A percentile compares a stretch with the other conserved stretches of the same genome.
Conservation (phyloP, 2,113 vertebrate species). For the Pungitius pungitius region DNA sequence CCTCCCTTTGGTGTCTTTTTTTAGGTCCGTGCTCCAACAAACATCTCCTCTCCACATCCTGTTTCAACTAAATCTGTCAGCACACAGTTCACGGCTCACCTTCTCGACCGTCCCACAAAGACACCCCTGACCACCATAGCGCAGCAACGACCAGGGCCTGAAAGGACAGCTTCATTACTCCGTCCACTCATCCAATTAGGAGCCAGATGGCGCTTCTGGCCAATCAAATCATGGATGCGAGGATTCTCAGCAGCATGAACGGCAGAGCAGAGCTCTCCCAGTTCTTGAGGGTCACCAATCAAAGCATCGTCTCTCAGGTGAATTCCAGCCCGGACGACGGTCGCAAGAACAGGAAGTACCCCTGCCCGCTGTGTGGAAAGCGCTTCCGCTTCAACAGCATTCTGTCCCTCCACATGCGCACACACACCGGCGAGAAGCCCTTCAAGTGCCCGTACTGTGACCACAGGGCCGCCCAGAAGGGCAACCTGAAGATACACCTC, state of each 20-base stretch:
- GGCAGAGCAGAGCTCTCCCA: conserved; percentile 95
- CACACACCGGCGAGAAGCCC: conserved; percentile 97
- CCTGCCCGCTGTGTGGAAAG: conserved; percentile 95
- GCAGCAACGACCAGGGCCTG: conserved; percentile 83
- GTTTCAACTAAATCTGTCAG: conserved; percentile 60
- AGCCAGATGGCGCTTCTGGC: conserved; percentile 96
- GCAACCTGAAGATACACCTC: conserved; percentile 98
- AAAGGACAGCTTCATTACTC: conserved; percentile 87
- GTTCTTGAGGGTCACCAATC: conserved; percentile 94
- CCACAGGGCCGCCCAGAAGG: conserved; percentile 97
- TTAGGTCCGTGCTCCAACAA: conserved; percentile 55
- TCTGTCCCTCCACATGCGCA: conserved; percentile 97
- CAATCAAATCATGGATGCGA: conserved; percentile 93
- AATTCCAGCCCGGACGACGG: conserved; percentile 92
- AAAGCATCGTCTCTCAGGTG: conserved; percentile 93
- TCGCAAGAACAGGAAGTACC: conserved; percentile 97
- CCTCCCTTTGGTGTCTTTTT: conserved; percentile 57
- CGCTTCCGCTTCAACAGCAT: conserved; percentile 99
- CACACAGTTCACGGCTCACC: conserved; percentile 80
- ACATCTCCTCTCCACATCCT: conserved; percentile 59
- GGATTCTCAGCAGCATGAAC: conserved; percentile 86
- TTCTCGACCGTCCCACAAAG: conserved; percentile 87
- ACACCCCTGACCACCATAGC: conserved; percentile 87
- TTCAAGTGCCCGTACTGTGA: conserved; percentile 99
- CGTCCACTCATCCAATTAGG: conserved; percentile 90